Evolutionary conservation across 2,113 vertebrate genomes (phyloP).

Genomic region (Nycticebus coucang): DNA sequence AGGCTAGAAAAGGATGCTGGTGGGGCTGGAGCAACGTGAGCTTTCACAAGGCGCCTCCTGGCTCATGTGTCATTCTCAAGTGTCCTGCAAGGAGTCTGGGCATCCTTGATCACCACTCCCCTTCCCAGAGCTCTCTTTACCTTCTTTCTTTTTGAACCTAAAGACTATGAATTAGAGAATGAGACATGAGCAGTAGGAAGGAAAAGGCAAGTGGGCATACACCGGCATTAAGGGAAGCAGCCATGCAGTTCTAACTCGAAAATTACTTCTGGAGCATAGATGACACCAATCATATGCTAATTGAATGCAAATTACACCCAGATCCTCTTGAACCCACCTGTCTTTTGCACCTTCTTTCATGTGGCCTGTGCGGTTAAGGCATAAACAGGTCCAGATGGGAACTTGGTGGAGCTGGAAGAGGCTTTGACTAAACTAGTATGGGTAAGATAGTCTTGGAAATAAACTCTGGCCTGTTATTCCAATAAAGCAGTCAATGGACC

Average conservation of each 20-base stretch:
- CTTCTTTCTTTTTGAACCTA: neutral
- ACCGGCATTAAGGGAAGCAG: slow-evolving; percentile 7
- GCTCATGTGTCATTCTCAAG: neutral
- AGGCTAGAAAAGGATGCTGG: neutral
- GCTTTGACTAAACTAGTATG: neutral
- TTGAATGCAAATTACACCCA: slow-evolving; percentile 56
- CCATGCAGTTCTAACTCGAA: slow-evolving; percentile 61
- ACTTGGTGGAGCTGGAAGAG: slow-evolving; percentile 32
- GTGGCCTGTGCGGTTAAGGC: slow-evolving; percentile 30
- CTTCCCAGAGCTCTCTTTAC: neutral
- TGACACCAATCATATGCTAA: slow-evolving; percentile 66
- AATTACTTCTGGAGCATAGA: slow-evolving; percentile 48
- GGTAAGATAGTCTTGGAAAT: neutral
- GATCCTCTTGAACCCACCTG: slow-evolving; percentile 60
- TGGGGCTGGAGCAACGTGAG: neutral
- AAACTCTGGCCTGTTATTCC: neutral
- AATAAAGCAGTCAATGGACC: neutral
- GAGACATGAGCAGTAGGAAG: neutral
- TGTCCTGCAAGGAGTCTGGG: neutral
- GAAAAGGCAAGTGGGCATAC: neutral
- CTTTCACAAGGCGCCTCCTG: neutral
- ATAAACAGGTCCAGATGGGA: slow-evolving; percentile 58
- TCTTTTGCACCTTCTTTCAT: slow-evolving; percentile 43
- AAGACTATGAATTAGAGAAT: neutral
- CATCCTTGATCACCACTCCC: neutral